phyloP scores from a whole-genome alignment of 2,888 invertebrate genomes.

The Drosophila neotestacea region DNA sequence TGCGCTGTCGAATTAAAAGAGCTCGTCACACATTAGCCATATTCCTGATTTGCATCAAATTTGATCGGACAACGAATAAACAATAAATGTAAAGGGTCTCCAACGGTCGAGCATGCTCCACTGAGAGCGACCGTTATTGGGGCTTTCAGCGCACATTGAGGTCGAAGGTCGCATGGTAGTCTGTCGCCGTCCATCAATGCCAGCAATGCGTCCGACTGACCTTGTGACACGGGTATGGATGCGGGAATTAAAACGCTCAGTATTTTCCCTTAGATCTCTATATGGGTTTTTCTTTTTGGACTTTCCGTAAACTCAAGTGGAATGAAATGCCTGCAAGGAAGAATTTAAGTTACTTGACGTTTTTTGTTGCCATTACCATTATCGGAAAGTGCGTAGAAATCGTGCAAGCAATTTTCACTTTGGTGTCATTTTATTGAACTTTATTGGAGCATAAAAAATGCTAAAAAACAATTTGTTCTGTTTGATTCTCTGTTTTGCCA shows the following conservation, averaged over 20 bases:
- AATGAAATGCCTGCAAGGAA: conserved; percentile 37
- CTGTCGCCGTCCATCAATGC: conserved; percentile 36
- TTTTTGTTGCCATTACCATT: conserved; percentile 17
- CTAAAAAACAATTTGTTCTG: conserved; percentile 48
- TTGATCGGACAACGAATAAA: too few relatives aligned
- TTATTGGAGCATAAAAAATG: conserved; percentile 71
- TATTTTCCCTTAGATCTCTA: not conserved
- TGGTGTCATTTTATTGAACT: conserved; percentile 74
- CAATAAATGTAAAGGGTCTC: too few relatives aligned
- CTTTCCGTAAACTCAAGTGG: conserved; percentile 16
- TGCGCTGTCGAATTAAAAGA: too few relatives aligned
- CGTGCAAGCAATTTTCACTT: conserved; percentile 41
- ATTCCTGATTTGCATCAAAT: too few relatives aligned
- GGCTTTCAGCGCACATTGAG: conserved; percentile 4
- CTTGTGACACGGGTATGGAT: conserved; percentile 19
- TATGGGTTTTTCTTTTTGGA: not conserved
- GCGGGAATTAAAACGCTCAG: not conserved
- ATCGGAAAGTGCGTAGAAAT: conserved; percentile 30
- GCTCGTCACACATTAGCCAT: too few relatives aligned
- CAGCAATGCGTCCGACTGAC: conserved; percentile 33
- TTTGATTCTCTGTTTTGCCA: conserved; percentile 14
- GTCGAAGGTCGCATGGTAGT: conserved; percentile 7
- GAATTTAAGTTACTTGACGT: conserved; percentile 63
- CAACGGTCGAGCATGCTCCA: too few relatives aligned
- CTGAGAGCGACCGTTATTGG: not conserved